Conservation (phyloP, 2,888 invertebrate species). For the Drosophila ezoana region DNA sequence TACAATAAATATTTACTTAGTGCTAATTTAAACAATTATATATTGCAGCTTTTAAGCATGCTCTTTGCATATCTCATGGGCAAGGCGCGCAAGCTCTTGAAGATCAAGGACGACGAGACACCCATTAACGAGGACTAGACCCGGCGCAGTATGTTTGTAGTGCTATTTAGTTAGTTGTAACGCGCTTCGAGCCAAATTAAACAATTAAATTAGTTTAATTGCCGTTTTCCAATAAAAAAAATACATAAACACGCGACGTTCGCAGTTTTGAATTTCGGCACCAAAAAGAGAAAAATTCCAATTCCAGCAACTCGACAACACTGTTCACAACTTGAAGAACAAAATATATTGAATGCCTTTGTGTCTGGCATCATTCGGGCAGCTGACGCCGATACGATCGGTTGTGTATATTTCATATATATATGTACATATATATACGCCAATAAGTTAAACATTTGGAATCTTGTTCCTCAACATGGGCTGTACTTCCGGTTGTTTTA, state of each 20-base stretch:
- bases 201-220: conserved; percentile 48
- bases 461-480: conserved; percentile 62
- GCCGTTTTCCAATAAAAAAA: conserved; percentile 29
- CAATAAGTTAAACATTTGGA: no score
- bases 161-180: conserved; percentile 21
- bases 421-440: background rate
- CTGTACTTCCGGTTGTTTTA: conserved; percentile 73
- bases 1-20: fast-evolving
- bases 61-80: conserved; percentile 63
- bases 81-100: conserved; percentile 65
- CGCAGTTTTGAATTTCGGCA: conserved; percentile 1
- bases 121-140: conserved; percentile 62
- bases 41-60: conserved; percentile 55
- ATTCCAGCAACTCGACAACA: conserved; percentile 49
- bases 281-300: background rate
- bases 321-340: conserved; percentile 23
- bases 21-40: background rate
- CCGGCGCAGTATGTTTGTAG: background rate
- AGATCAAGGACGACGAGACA: conserved; percentile 67
- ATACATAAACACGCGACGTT: background rate
- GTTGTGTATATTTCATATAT: conserved; percentile 29
- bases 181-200: conserved; percentile 36
- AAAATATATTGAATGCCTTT: background rate
- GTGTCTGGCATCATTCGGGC: conserved; percentile 29
- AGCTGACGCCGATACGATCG: conserved; percentile 26